A percentile compares a stretch with the other conserved stretches of the same genome.
These are phyloP conservation scores for Macrosoma leucophasiata DNA, from an alignment of 2,888 invertebrate species.

Conservation along the genomic window DNA sequence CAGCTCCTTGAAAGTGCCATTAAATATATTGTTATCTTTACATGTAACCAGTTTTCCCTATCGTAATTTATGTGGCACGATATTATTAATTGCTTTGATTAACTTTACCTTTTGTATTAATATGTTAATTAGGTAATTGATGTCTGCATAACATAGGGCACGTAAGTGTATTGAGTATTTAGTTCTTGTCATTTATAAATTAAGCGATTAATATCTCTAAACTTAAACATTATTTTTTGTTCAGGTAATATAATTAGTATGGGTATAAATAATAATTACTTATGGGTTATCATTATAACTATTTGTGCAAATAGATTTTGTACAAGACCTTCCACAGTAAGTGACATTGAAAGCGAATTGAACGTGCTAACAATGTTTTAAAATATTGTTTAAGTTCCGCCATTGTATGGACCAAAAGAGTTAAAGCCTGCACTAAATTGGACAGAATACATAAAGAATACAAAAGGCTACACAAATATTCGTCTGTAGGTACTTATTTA, in stretches of 20 bases:
- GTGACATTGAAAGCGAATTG: constrained; percentile 46
- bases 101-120: too few relatives aligned
- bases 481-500: constrained; percentile 16
- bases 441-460: constrained; percentile 30
- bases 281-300: constrained; percentile 32
- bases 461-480: constrained; percentile 21
- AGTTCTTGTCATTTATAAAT: too few relatives aligned
- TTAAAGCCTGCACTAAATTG: constrained; percentile 30
- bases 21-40: too few relatives aligned
- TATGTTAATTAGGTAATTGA: too few relatives aligned
- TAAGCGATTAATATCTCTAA: too few relatives aligned
- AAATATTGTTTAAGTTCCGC: constrained; percentile 24
- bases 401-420: constrained; percentile 32
- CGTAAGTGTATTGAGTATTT: too few relatives aligned
- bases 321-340: constrained; percentile 41
- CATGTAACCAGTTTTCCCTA: too few relatives aligned
- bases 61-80: too few relatives aligned
- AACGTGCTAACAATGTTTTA: constrained; percentile 21
- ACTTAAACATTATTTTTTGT: not conserved
- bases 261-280: constrained; percentile 35
- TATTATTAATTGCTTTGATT: too few relatives aligned
- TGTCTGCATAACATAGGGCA: too few relatives aligned
- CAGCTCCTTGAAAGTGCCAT: too few relatives aligned
- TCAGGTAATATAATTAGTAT: not conserved
- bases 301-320: constrained; percentile 38